Base-by-base conservation (phyloP, 2,113 vertebrate species). In the Anoura caudifer region DNA sequence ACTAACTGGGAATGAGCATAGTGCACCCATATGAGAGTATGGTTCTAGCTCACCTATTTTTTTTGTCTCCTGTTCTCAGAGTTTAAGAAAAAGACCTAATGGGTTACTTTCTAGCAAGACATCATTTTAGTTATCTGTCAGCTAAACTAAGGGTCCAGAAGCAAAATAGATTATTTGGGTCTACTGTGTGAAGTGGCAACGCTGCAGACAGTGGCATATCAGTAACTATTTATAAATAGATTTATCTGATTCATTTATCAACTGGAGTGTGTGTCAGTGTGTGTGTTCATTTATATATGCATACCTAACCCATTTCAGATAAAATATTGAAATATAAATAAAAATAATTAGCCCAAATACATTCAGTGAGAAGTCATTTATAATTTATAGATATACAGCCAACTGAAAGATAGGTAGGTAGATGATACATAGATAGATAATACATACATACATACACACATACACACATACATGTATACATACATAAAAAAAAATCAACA, bases 111-210 rank as follows among this genome's bases (percentile, higher is more conserved):
- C 90, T 97, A 89, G 80, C 76, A 95, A 85, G 36, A 70, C 73
- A 96, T 94, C 63, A 91, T 95, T 98, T 98, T 97, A 91, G 80
- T 28, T 82, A 92, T 98, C 95, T 98, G 98, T 97, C 96, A 98
- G 94, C 63, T 97, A 97, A 98, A 98, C 95, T 93, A 96, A 96
- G 98, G 85, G 85, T 98, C 94, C 94, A 89, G 76, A 97, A 94
- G 86, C 98, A 97, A 98, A 98, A 98, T 95, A 96, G 97, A 96
- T 97, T 95, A 97, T 91, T 88, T 87, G 54, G 84, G 50, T 59
- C 91, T 82, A 94, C 84, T 75, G 91, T 0, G 3, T 90, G 87
- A 97, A 98, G 95, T 96, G 93, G 95, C 82, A 97, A 69, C 84
- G 97, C 79, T 72, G 56, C 89, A 22, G 67, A 97, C 82, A 97